Percentiles rank a stretch among this genome's conserved stretches.
These are phyloP conservation scores for Onthophagus taurus DNA, from an alignment of 1,140 invertebrate genomes.

Conservation along the genomic window DNA sequence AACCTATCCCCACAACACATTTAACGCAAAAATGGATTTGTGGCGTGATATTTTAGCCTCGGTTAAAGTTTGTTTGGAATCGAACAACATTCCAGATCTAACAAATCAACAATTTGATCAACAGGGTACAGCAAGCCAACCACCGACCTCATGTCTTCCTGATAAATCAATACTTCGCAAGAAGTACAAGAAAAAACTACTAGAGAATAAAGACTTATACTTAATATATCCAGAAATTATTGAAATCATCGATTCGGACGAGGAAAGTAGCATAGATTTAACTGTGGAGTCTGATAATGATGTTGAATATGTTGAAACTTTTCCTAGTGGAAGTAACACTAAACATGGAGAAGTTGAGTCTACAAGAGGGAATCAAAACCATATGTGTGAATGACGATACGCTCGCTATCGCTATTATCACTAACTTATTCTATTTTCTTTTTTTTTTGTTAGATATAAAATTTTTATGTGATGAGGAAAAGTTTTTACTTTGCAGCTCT, in stretches of 20 bases:
- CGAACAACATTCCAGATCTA: not conserved
- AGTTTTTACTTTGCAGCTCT: too few species aligned
- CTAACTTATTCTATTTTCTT: too few species aligned
- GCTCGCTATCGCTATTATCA: too few species aligned
- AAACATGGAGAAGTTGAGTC: too few species aligned
- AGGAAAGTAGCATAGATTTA: not conserved
- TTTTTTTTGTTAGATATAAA: too few species aligned
- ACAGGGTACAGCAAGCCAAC: not conserved
- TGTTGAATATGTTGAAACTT: not conserved
- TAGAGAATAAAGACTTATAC: not conserved
- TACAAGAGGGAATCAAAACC: too few species aligned
- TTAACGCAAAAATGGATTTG: not conserved
- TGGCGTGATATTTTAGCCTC: not conserved
- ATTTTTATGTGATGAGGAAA: too few species aligned
- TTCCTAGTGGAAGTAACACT: too few species aligned
- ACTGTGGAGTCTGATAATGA: not conserved
- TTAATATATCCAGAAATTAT: not conserved
- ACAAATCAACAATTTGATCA: too few species aligned
- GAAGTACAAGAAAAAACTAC: not conserved
- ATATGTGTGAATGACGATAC: too few species aligned
- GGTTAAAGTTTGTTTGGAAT: not conserved
- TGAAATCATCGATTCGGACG: constrained; percentile 1
- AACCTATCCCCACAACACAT: not conserved
- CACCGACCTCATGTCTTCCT: not conserved
- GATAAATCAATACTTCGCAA: not conserved